A percentile compares a stretch with the other conserved stretches of the same genome.
These are phyloP conservation scores for Knipowitschia caucasica DNA, from an alignment of 2,797 vertebrate species.

Conservation along the genomic window DNA sequence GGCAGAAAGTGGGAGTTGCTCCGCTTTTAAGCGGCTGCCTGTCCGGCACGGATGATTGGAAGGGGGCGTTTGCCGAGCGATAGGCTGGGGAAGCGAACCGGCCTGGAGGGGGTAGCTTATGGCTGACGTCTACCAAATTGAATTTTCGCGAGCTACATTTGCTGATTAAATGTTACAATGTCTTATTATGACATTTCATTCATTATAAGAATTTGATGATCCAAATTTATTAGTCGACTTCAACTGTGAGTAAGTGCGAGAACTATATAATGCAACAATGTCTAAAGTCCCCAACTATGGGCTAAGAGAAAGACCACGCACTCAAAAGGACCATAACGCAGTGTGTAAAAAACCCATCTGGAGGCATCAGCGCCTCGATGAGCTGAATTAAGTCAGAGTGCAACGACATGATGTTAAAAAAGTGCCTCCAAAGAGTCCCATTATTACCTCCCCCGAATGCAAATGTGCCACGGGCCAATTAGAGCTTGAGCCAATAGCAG, in stretches of 20 bases:
- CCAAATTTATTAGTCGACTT: conserved; percentile 17
- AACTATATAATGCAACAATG: conserved; percentile 26
- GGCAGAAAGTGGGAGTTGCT: too few species aligned
- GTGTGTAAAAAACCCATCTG: conserved; percentile 69
- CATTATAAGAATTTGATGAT: neutral
- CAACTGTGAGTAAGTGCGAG: conserved; percentile 18
- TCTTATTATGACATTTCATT: too few species aligned
- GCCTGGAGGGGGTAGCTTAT: too few species aligned
- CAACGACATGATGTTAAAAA: conserved; percentile 67
- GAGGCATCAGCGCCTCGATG: conserved; percentile 69
- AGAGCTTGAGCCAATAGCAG: conserved; percentile 70
- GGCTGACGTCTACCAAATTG: too few species aligned
- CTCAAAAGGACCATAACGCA: conserved; percentile 64
- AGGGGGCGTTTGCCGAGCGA: too few species aligned
- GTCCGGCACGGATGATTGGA: too few species aligned
- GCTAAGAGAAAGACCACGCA: conserved; percentile 53
- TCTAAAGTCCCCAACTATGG: conserved; percentile 34
- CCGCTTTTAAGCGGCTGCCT: too few species aligned
- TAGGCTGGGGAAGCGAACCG: too few species aligned
- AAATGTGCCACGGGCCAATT: conserved; percentile 73
- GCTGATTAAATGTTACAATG: too few species aligned
- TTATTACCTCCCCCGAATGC: conserved; percentile 74
- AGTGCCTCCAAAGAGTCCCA: conserved; percentile 65
- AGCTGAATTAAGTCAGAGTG: conserved; percentile 69
- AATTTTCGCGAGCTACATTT: too few species aligned